These are phyloP conservation scores for Pachyramphus minor DNA, from an alignment of 2,113 vertebrate species.

Conservation along the genomic window DNA sequence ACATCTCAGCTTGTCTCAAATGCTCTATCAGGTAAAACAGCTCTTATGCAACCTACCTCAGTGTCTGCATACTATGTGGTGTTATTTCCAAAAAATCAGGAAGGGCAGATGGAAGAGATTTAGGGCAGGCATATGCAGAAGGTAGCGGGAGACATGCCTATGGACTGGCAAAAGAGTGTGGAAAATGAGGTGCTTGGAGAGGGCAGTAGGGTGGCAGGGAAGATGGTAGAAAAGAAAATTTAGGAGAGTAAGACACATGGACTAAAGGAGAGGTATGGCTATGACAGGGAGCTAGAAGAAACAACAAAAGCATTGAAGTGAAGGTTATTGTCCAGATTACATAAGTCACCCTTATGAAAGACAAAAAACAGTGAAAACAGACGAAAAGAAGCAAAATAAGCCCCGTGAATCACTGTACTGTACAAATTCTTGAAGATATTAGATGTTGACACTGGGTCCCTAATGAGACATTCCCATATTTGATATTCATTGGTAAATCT, in stretches of 20 bases:
- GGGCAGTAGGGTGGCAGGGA: background rate
- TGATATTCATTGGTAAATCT: background rate
- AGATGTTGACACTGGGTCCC: background rate
- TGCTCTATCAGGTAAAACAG: background rate
- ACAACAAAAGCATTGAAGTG: background rate
- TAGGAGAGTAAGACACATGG: background rate
- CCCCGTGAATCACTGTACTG: rapidly evolving
- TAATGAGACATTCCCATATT: background rate
- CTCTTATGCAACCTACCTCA: background rate
- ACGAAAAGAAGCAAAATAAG: background rate
- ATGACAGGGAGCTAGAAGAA: background rate
- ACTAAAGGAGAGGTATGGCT: background rate
- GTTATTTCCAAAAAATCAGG: background rate
- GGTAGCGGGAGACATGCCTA: background rate
- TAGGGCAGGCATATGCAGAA: background rate
- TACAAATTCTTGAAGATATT: background rate
- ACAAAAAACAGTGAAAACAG: background rate
- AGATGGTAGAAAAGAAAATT: background rate
- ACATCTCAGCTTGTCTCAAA: background rate
- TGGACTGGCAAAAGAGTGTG: background rate
- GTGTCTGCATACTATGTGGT: background rate
- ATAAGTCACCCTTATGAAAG: background rate
- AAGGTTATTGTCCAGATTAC: background rate
- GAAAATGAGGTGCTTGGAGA: background rate
- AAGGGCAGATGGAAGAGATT: background rate